Conservation (phyloP, 2,797 vertebrate genomes). For the Brotula barbata region DNA sequence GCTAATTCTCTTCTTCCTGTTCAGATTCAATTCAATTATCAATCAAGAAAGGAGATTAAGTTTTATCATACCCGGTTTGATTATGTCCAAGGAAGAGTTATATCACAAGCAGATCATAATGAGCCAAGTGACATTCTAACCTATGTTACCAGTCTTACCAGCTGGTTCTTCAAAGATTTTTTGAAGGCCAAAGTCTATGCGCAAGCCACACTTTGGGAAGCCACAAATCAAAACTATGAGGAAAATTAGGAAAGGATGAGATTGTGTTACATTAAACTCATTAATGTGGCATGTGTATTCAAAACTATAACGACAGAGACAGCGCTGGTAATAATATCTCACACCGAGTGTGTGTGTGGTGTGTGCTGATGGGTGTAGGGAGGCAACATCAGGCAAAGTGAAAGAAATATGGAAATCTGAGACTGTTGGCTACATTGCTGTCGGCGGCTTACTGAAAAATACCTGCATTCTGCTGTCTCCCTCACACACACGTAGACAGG, state of each 20-base stretch:
- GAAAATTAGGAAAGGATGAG: constrained; percentile 13
- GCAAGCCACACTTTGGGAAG: background rate
- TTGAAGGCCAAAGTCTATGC: background rate
- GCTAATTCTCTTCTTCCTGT: too few species aligned
- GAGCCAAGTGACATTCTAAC: constrained; percentile 7
- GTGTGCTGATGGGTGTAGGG: constrained; percentile 7
- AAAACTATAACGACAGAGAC: constrained; percentile 45
- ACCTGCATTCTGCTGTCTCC: constrained; percentile 74
- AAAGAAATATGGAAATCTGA: constrained; percentile 68
- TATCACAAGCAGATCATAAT: constrained; percentile 21
- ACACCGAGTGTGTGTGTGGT: constrained; percentile 46
- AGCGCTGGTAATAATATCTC: constrained; percentile 64
- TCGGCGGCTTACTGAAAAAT: constrained; percentile 69
- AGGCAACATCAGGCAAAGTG: constrained; percentile 41
- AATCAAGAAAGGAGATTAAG: too few species aligned
- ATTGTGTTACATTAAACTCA: too few species aligned
- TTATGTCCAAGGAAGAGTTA: too few species aligned
- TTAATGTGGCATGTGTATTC: constrained; percentile 5
- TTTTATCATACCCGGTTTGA: too few species aligned
- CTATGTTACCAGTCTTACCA: constrained; percentile 4
- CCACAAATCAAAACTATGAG: constrained; percentile 13
- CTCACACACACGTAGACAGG: constrained; percentile 1
- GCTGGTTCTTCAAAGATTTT: constrained; percentile 13
- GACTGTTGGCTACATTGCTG: constrained; percentile 60
- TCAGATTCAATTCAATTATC: too few species aligned